These are phyloP conservation scores for Ecliptopera silaceata DNA, from an alignment of 2,888 invertebrate species.

Conservation along the genomic window DNA sequence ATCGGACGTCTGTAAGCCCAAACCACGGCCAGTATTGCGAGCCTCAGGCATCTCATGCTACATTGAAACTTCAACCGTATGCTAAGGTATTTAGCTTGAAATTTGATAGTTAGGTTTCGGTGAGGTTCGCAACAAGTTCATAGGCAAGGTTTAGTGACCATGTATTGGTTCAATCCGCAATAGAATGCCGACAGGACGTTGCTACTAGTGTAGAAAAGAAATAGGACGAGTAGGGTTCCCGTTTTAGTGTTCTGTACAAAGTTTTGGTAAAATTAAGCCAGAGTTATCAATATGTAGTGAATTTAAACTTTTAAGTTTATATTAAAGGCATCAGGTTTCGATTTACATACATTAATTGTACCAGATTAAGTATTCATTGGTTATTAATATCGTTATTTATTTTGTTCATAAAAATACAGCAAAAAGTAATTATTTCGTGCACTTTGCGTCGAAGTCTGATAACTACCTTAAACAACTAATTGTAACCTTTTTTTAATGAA, in stretches of 20 bases:
- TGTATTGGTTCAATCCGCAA: slow-evolving; percentile 29
- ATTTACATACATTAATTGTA: no score
- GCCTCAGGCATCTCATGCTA: slow-evolving; percentile 22
- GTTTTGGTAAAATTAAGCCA: neutral
- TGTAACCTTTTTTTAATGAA: no score
- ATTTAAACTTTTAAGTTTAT: no score
- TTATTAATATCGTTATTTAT: no score
- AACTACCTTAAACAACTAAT: no score
- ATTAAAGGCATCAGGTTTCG: no score
- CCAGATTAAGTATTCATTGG: no score
- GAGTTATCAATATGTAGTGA: no score
- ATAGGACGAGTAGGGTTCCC: neutral
- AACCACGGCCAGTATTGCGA: slow-evolving; percentile 34
- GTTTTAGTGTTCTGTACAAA: neutral
- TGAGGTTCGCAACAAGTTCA: slow-evolving; percentile 36
- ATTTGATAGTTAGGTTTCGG: slow-evolving; percentile 1
- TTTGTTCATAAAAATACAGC: no score
- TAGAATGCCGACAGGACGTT: slow-evolving; percentile 17
- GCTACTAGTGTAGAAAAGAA: neutral
- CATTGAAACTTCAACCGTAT: slow-evolving; percentile 18
- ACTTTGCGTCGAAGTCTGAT: no score
- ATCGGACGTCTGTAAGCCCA: slow-evolving; percentile 34
- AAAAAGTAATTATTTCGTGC: no score
- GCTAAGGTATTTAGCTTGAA: slow-evolving; percentile 1
- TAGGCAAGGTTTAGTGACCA: slow-evolving; percentile 29